Evolutionary conservation across 2,797 vertebrate species (phyloP).

Genomic region (Lepilemur septentrionalis): DNA sequence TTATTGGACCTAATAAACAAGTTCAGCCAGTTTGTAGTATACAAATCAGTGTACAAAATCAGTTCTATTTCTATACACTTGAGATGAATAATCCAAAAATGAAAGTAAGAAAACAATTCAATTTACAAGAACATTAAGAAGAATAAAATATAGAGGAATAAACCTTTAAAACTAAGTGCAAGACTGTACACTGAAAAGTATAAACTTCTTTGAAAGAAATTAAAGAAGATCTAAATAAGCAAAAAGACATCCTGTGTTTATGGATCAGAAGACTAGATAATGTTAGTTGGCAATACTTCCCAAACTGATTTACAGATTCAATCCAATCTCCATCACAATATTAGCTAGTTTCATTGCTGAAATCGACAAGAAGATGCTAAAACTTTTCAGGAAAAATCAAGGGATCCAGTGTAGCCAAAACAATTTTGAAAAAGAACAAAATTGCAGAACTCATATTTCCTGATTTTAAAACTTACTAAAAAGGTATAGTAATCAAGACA

Average conservation of each 20-base stretch:
- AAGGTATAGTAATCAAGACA: not conserved
- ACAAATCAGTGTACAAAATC: not conserved
- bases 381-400: slow-evolving; percentile 21
- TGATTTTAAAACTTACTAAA: slow-evolving; percentile 22
- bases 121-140: not conserved
- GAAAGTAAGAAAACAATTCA: not conserved
- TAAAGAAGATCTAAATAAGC: not conserved
- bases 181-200: not conserved
- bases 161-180: not conserved
- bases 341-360: slow-evolving; percentile 1
- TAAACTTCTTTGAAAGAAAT: slow-evolving; percentile 24
- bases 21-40: not conserved
- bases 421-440: not conserved
- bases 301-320: slow-evolving; percentile 10
- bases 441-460: not conserved
- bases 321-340: not conserved
- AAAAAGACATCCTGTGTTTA: not conserved
- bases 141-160: not conserved
- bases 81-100: not conserved
- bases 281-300: not conserved
- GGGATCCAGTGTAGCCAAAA: not conserved
- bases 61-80: not conserved
- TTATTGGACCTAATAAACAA: not conserved
- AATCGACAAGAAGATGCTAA: not conserved
- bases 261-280: not conserved